Evolutionary conservation across 1,140 invertebrate species (phyloP), one percentile per base, ranked within the genome.

Genomic region (Solenopsis fugax): DNA sequence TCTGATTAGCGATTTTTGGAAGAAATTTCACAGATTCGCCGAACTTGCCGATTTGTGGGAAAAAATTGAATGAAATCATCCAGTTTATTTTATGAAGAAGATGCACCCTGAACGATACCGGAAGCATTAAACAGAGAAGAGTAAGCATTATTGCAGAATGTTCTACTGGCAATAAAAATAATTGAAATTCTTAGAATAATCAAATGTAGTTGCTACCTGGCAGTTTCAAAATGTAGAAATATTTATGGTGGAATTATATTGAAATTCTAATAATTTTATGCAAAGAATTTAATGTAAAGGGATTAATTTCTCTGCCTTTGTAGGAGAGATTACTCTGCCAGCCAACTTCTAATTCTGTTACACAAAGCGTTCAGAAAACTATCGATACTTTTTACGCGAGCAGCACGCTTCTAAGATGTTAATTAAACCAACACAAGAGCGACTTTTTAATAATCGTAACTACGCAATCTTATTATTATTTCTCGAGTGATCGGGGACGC

Each of bases 1-100:
- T 21, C 24, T 69, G 37, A 72, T 73, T 29, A 60, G 13, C 45
- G 21, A 75, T 73, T 84, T 82, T 60, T 75, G 13, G 64, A 12
- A 34, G 21, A 10, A 58, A 34, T 72, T 29, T 18, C 18, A 48
- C 5, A n/a, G n/a, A 56, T 41, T 48, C 16, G 16, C 13, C 4
- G 18, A 34, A 29, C n/a, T 41, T 1, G 7, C 6, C 7, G 6
- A 0, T 34, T 60, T 18, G n/a, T 60, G 0, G 7, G 34, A 16
- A n/a, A 37, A 5, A 9, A 0, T 5, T 4, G 16, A 10, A 41
- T 45, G 2, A 75, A 3, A 73, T 75, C 3, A 9, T 29, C 2
- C n/a, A 0, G 18, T 41, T 1, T 16, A 9, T 72, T 72, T 7
- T 13, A 34, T 7, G 7, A 18, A 34, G 29, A 54, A 45, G 4